These are phyloP conservation scores for human (Homo sapiens) DNA, from an alignment of 2,113 vertebrate species.

Conservation along the genomic window DNA sequence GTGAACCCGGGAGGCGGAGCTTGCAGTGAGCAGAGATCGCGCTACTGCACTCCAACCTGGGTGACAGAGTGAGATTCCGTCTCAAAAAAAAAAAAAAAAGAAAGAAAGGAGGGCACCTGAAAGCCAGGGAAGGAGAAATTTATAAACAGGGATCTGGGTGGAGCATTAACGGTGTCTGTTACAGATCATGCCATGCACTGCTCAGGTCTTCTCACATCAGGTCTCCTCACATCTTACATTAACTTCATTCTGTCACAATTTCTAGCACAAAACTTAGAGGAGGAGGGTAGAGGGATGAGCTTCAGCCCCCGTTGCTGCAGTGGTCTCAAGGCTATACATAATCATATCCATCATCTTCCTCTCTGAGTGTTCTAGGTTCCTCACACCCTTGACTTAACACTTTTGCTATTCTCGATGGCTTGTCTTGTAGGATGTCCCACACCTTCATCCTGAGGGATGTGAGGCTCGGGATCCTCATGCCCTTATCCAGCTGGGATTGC, in stretches of 20 bases:
- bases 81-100: too few relatives aligned
- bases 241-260: not conserved
- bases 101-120: not conserved
- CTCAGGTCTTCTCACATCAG: not conserved
- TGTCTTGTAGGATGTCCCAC: not conserved
- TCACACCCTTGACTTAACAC: not conserved
- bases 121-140: not conserved
- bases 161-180: not conserved
- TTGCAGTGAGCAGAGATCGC: too few relatives aligned
- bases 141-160: not conserved
- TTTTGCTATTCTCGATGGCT: not conserved
- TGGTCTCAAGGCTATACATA: not conserved
- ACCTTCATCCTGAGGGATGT: not conserved
- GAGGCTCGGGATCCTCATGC: not conserved
- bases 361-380: not conserved
- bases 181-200: not conserved
- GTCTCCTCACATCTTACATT: not conserved
- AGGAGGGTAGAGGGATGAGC: not conserved
- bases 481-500: not conserved
- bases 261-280: not conserved
- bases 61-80: too few relatives aligned
- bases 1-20: too few relatives aligned
- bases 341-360: not conserved
- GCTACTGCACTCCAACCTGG: too few relatives aligned
- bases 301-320: not conserved